Evolutionary conservation across 1,140 invertebrate species (phyloP), one percentile per base, ranked within the genome.

Genomic region (Aphis gossypii): DNA sequence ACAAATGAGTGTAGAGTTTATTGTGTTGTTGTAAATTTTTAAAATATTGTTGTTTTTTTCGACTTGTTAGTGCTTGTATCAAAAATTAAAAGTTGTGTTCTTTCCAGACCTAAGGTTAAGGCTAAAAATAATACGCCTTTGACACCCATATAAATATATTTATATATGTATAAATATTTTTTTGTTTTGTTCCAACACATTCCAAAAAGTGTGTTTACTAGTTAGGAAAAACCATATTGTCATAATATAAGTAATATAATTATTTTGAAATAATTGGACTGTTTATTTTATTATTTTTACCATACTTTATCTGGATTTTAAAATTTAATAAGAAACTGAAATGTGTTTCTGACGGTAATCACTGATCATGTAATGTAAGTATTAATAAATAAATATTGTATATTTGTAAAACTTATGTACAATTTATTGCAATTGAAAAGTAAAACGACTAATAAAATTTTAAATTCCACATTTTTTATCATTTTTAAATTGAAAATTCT

Each of bases 201-300:
- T 92, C 76, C 91, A 92, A 84, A 60, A 51, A 83, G 91, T 92
- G 91, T 92, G 90, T 92, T 92, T 92, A 92, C 35, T 92, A 92
- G 41, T 92, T 92, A 92, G 68, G 90, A 46, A 92, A 82, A 46
- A 46, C 60, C 44, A 48, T 92, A 44, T 83, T 92, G 76, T 92
- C 46, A 48, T 83, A 68, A 68, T 68, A 84, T 92, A 83, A 92
- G 76, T 92, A 84, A 92, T 83, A 92, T 92, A 92, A 92, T 35
- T 91, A 82, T 91, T 91, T 91, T 91, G 90, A 91, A 91, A 76
- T 91, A 76, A n/a, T 76, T 68, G 35, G 21, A 46, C 7, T 48
- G 56, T 91, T 91, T 46, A 21, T 46, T 41, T 44, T 84, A 84
- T 84, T 23, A 44, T 90, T 88, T 88, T 88, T 38, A 35, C 35